Base-by-base conservation (phyloP, 2,888 invertebrate species). In the Drosophila neutralis region DNA sequence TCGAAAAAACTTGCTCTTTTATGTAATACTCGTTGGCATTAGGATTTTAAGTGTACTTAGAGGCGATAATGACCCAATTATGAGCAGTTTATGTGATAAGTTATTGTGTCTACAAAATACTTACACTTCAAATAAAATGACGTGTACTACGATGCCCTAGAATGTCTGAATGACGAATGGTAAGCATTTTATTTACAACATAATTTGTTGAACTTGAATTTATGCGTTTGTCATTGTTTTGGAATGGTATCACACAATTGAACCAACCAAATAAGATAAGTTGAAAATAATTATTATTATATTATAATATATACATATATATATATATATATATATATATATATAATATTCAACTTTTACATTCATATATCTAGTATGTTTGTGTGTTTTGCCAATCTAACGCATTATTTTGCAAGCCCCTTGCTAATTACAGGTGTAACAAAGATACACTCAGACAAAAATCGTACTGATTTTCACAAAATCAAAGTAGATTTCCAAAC, bases 21-120 rank as follows among this genome's bases (percentile, higher is more conserved):
- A 11, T 21, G 4, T 40, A 7, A 24, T 21, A 42, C 2, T 15
- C 36, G 8, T 24, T 59, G 13, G 33, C 18, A 24, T 11, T 15
- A 49, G 15, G 11, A 35, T 18, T 35, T 45, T 29, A 49, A 48
- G 15, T 35, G 40, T 63, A 10, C 53, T 64, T 54, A 33, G 33
- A 31, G 42, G 42, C 24, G 52, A 27, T 67, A 42, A 67, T 69
- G 57, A 67, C 67, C 67, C 52, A 36, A 67, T 38, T 67, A 33
- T 31, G n/a, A 13, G 27, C 49, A 33, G 2, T 45, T 45, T 24
- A 24, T 27, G 24, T 45, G 45, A 45, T 24, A 45, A 56, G 56
- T 38, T 29, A 21, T 35, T 42, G 48, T 24, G 42, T 33, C 18
- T 18, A 35, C 29, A 15, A n/a, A 45, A 31, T 36, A 21, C 21